Conservation (phyloP, 2,888 invertebrate genomes). For the Epicampocera succincta region DNA sequence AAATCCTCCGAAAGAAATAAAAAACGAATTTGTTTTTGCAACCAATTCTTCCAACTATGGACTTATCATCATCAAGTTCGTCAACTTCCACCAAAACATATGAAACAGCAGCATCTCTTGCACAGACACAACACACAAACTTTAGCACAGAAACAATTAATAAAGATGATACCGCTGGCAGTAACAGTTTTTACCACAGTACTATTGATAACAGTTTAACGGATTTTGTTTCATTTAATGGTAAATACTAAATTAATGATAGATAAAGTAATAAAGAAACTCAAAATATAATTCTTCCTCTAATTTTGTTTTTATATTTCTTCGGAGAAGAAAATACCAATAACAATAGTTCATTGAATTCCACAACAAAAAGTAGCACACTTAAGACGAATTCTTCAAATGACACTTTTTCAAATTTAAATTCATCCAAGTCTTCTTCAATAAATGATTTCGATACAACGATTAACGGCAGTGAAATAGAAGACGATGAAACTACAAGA, state of each 20-base stretch:
- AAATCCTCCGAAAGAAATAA: constrained; percentile 62
- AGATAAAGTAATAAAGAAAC: neutral
- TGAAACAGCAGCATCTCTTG: constrained; percentile 55
- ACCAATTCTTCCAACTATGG: constrained; percentile 71
- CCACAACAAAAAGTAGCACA: constrained; percentile 48
- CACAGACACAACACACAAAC: constrained; percentile 10
- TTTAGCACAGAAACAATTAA: constrained; percentile 52
- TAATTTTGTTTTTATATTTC: constrained; percentile 12
- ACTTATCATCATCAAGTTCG: constrained; percentile 68
- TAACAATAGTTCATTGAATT: constrained; percentile 69
- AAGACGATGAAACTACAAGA: constrained; percentile 26
- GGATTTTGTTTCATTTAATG: constrained; percentile 76
- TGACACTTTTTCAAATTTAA: constrained; percentile 66
- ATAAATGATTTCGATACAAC: constrained; percentile 72
- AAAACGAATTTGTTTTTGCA: constrained; percentile 70
- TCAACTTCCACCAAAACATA: constrained; percentile 70
- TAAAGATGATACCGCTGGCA: constrained; percentile 60
- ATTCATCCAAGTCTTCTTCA: constrained; percentile 70
- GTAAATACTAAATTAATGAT: constrained; percentile 68
- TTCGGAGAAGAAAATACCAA: constrained; percentile 76
- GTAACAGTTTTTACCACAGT: constrained; percentile 78
- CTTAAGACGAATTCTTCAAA: constrained; percentile 67
- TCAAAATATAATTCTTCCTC: neutral
- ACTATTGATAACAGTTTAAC: constrained; percentile 77
- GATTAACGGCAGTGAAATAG: constrained; percentile 71